These are phyloP conservation scores for Hippopotamus amphibius DNA, from an alignment of 2,113 vertebrate species.

Conservation along the genomic window DNA sequence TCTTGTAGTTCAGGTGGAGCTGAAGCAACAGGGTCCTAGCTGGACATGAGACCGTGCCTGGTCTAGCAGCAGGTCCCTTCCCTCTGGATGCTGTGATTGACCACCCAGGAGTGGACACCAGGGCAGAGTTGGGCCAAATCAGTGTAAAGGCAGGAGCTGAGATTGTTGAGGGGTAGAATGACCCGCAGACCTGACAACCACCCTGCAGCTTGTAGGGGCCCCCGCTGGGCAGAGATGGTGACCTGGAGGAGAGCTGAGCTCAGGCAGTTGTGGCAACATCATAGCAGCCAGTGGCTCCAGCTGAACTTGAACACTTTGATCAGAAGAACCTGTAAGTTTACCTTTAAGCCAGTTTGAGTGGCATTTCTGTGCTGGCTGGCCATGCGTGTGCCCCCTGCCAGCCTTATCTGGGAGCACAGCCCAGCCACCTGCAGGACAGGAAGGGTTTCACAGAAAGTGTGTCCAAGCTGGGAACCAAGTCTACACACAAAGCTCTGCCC, in stretches of 20 bases:
- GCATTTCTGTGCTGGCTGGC: background rate
- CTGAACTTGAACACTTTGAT: background rate
- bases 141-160: background rate
- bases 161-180: background rate
- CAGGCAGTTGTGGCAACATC: no score
- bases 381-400: rapidly evolving
- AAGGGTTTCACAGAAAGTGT: no score
- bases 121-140: background rate
- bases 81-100: no score
- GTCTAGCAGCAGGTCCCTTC: rapidly evolving
- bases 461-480: background rate
- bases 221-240: background rate
- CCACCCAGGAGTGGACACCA: background rate
- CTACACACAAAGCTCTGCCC: background rate
- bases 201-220: background rate
- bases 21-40: background rate
- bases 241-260: background rate
- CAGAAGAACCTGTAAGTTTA: background rate
- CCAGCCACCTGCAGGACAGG: background rate
- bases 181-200: background rate
- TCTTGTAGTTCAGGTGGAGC: background rate
- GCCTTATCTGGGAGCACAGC: background rate
- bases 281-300: background rate
- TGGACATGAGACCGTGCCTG: rapidly evolving
- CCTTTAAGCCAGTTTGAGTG: background rate